Evolutionary conservation across 2,888 invertebrate genomes (phyloP).

Genomic region (Tigriopus californicus): DNA sequence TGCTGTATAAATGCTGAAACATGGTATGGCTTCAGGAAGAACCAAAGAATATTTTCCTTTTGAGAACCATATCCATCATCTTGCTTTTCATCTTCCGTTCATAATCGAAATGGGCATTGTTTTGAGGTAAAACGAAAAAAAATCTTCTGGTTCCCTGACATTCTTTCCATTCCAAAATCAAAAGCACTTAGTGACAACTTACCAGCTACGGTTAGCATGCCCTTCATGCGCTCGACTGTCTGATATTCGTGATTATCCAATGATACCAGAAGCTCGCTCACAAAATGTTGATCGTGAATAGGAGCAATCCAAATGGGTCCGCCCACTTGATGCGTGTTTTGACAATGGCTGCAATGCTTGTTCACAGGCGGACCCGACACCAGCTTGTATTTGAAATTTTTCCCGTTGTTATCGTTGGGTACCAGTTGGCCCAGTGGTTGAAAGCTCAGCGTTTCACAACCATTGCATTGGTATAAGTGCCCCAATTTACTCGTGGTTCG

Average conservation of each 20-base stretch:
- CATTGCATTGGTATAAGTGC: conserved; percentile 61
- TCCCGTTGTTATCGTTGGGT: conserved; percentile 27
- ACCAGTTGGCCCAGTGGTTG: conserved; percentile 45
- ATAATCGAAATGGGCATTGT: no score
- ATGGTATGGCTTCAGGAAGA: no score
- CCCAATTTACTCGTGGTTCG: conserved; percentile 49
- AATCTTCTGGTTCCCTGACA: no score
- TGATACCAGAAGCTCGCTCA: conserved; percentile 32
- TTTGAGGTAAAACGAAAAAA: no score
- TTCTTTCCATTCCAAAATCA: no score
- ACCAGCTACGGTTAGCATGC: conserved; percentile 53
- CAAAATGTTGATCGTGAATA: conserved; percentile 60
- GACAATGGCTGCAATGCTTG: conserved; percentile 52
- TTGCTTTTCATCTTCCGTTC: no score
- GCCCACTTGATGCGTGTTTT: conserved; percentile 47
- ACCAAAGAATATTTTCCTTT: no score
- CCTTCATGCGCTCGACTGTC: conserved; percentile 55
- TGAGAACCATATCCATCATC: no score
- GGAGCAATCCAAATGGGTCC: conserved; percentile 88
- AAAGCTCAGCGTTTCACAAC: conserved; percentile 59
- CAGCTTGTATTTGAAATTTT: conserved; percentile 41
- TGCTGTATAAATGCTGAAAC: no score
- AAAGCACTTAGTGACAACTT: no score
- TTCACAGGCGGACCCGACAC: conserved; percentile 48
- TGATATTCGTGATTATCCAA: conserved; percentile 30